Conservation (phyloP, 2,797 vertebrate species). For the Meda fulgida region DNA sequence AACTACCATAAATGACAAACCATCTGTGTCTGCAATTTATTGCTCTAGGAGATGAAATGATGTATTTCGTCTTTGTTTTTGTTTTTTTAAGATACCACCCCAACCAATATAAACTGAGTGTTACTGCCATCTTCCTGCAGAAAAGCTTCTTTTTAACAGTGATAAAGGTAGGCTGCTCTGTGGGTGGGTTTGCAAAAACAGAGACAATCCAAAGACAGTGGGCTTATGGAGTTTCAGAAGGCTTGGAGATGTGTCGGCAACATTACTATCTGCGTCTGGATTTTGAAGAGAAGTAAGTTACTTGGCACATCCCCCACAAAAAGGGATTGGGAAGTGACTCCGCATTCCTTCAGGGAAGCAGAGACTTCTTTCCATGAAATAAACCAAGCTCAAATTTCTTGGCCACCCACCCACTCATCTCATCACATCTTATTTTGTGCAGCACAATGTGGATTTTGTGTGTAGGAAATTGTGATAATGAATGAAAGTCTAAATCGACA, state of each 20-base stretch:
- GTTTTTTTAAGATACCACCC: slow-evolving; percentile 36
- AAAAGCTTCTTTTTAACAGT: slow-evolving; percentile 52
- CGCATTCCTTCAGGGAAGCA: slow-evolving; percentile 20
- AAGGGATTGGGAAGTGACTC: slow-evolving; percentile 28
- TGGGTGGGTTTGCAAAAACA: slow-evolving; percentile 54
- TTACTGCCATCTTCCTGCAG: slow-evolving; percentile 41
- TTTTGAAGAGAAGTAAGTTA: slow-evolving; percentile 38
- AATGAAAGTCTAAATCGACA: slow-evolving; percentile 47
- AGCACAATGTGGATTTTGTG: slow-evolving; percentile 46
- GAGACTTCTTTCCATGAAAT: slow-evolving; percentile 18
- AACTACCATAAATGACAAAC: slow-evolving; percentile 36
- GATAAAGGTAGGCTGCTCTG: slow-evolving; percentile 45
- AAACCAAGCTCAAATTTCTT: slow-evolving; percentile 20
- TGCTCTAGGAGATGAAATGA: slow-evolving; percentile 44
- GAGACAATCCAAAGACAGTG: slow-evolving; percentile 44
- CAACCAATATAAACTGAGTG: slow-evolving; percentile 51
- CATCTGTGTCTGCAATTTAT: slow-evolving; percentile 29
- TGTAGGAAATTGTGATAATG: slow-evolving; percentile 56
- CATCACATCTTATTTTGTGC: slow-evolving; percentile 34
- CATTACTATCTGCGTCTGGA: slow-evolving; percentile 30
- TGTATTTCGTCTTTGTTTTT: slow-evolving; percentile 51
- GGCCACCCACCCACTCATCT: slow-evolving; percentile 48
- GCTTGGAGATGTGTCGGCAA: slow-evolving; percentile 30
- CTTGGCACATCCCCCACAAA: slow-evolving; percentile 36
- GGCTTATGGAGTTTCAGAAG: slow-evolving; percentile 28